Evolutionary conservation across 2,797 vertebrate species (phyloP).

Genomic region (Cyclopterus lumpus): DNA sequence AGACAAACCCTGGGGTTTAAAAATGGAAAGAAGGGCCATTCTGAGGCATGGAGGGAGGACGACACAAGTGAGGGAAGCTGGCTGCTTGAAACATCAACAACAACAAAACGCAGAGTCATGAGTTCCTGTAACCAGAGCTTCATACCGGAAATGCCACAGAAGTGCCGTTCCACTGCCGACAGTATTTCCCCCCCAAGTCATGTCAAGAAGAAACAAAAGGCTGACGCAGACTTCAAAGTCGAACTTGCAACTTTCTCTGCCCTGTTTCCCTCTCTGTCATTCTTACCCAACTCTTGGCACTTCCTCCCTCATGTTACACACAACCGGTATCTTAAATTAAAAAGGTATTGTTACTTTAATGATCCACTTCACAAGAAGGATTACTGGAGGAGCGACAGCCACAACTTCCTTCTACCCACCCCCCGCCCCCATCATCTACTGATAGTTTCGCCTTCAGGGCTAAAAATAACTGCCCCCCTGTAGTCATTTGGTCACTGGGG

Average conservation of each 20-base stretch:
- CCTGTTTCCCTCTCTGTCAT: constrained; percentile 19
- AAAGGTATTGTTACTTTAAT: constrained; percentile 66
- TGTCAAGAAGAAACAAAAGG: constrained; percentile 61
- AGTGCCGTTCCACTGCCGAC: constrained; percentile 5
- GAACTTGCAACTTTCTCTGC: constrained; percentile 50
- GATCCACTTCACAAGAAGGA: constrained; percentile 50
- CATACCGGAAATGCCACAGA: constrained; percentile 52
- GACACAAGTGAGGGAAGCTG: constrained; percentile 11
- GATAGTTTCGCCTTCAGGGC: constrained; percentile 49
- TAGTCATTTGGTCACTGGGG: constrained; percentile 62
- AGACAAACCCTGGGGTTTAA: constrained; percentile 50
- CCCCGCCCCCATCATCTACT: constrained; percentile 43
- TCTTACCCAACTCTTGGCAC: constrained; percentile 58
- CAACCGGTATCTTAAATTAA: constrained; percentile 61
- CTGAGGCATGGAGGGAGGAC: constrained; percentile 29
- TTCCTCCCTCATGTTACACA: constrained; percentile 60
- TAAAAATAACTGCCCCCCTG: constrained; percentile 79
- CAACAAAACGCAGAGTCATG: constrained; percentile 49
- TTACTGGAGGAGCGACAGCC: constrained; percentile 32
- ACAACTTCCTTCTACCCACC: constrained; percentile 32
- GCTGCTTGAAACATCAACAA: constrained; percentile 56
- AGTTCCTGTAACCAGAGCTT: constrained; percentile 60
- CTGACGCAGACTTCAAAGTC: constrained; percentile 58
- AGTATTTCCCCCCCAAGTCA: constrained; percentile 45
- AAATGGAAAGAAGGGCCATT: constrained; percentile 56